Conservation (phyloP, 2,888 invertebrate species). For the Tanaodytes sp. region DNA sequence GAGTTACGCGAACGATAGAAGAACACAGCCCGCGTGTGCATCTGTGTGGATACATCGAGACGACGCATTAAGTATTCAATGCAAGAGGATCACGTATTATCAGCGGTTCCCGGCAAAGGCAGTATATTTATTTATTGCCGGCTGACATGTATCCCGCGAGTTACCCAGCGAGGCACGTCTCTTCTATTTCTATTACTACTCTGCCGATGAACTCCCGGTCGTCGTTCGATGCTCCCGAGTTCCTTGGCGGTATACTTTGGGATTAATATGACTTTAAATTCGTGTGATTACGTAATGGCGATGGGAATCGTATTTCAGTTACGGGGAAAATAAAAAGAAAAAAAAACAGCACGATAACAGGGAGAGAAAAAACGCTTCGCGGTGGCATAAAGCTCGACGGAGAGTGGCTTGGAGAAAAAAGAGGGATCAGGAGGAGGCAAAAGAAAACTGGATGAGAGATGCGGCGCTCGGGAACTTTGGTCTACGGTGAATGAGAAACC, state of each 20-base stretch:
- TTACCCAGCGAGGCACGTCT: constrained; percentile 19
- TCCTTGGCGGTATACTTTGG: too few species aligned
- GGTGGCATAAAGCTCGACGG: constrained; percentile 36
- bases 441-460: constrained; percentile 48
- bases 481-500: too few species aligned
- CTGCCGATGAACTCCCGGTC: too few species aligned
- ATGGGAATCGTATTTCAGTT: constrained; percentile 51
- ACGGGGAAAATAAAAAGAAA: too few species aligned
- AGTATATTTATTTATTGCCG: constrained; percentile 70
- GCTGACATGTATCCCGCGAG: constrained; percentile 41
- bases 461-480: constrained; percentile 42
- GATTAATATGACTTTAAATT: constrained; percentile 47
- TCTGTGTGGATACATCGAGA: constrained; percentile 68
- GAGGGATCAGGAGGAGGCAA: constrained; percentile 53
- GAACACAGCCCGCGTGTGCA: constrained; percentile 56
- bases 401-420: constrained; percentile 57
- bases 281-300: constrained; percentile 42
- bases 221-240: too few species aligned
- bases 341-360: constrained; percentile 51
- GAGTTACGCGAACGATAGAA: constrained; percentile 53
- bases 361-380: constrained; percentile 28
- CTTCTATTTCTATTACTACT: constrained; percentile 18
- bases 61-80: constrained; percentile 73
- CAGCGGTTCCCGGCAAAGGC: constrained; percentile 67
- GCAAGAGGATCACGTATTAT: constrained; percentile 73